Percentiles rank a stretch among this genome's conserved stretches.
phyloP scores from a whole-genome alignment of 2,888 invertebrate species.

The Thera obeliscata region DNA sequence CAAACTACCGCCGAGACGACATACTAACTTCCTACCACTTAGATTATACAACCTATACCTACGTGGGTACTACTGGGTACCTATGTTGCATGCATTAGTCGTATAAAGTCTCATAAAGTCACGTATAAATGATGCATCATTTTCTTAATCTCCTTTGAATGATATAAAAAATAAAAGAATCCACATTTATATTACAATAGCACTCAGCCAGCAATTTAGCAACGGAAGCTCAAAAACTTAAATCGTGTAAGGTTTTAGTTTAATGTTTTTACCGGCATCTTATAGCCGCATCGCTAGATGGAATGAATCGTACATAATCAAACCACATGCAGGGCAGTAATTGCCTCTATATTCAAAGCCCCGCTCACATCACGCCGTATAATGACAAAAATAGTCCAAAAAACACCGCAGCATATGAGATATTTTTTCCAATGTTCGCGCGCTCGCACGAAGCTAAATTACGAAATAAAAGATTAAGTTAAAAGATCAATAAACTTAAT shows the following conservation, averaged over 20 bases:
- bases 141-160: slow-evolving; percentile 47
- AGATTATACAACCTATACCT: slow-evolving; percentile 20
- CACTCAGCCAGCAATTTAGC: slow-evolving; percentile 77
- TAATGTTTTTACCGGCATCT: slow-evolving; percentile 75
- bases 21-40: slow-evolving; percentile 47
- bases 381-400: slow-evolving; percentile 85
- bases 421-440: slow-evolving; percentile 82
- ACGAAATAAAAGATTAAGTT: slow-evolving; percentile 85
- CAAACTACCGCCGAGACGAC: slow-evolving; percentile 49
- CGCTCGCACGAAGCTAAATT: slow-evolving; percentile 81
- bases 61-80: neutral
- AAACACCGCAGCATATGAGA: slow-evolving; percentile 81
- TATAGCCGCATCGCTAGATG: slow-evolving; percentile 75
- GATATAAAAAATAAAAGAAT: slow-evolving; percentile 43
- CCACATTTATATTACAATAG: slow-evolving; percentile 67
- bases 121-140: slow-evolving; percentile 49
- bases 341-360: slow-evolving; percentile 83
- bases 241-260: slow-evolving; percentile 67
- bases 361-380: slow-evolving; percentile 83
- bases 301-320: slow-evolving; percentile 81
- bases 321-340: slow-evolving; percentile 84
- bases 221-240: slow-evolving; percentile 80
- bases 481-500: slow-evolving; percentile 85
- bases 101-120: slow-evolving; percentile 46
- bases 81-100: slow-evolving; percentile 6